Evolutionary conservation across 1,140 invertebrate species (phyloP), one percentile per base, ranked within the genome.

Genomic region (Bombyx mandarina): DNA sequence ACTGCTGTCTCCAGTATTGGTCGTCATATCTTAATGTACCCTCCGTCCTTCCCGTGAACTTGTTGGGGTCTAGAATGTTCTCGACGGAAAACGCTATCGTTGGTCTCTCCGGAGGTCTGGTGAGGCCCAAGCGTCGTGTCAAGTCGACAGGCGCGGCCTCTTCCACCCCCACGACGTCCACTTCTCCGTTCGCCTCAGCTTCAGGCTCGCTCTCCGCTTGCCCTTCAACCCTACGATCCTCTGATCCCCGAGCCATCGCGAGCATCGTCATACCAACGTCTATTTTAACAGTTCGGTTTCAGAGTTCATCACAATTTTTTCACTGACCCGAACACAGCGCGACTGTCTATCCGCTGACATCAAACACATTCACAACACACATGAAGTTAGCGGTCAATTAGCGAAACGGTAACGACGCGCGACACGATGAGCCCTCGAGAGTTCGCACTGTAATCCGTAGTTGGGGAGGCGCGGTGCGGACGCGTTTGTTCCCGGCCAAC

Each of bases 11-110:
- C 91, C 91, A 92, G 66, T 90, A 91, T 58, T 89, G 89, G 57
- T 78, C 81, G 54, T 79, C 85, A 55, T 75, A 87, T 57, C 77
- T 65, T 56, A 79, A 56, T 22, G 77, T 79, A 47, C 77, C 76
- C 47, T 87, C 84, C 0, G 79, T 74, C 51, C 79, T 84, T 4
- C 95, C 95, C 7, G 94, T 96, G 77, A 97, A 97, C 81, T 97
- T 97, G 61, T 93, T 96, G 0, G 95, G 95, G 77, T 97, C 95
- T 44, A 97, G 86, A 57, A 97, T 97, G 77, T 97, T 97, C 82
- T 97, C 95, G 6, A 97, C 95, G 4, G 95, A 96, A 82, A 97
- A 97, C 0, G 94, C 93, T 53, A 96, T 87, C 1, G 78, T 71
- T 6, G 77, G 73, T 47, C 84, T 67, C 44, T 85, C 82, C 0